A percentile compares a stretch with the other conserved stretches of the same genome.
These are phyloP conservation scores for Hemitrygon akajei DNA, from an alignment of 2,797 vertebrate species.

Conservation along the genomic window DNA sequence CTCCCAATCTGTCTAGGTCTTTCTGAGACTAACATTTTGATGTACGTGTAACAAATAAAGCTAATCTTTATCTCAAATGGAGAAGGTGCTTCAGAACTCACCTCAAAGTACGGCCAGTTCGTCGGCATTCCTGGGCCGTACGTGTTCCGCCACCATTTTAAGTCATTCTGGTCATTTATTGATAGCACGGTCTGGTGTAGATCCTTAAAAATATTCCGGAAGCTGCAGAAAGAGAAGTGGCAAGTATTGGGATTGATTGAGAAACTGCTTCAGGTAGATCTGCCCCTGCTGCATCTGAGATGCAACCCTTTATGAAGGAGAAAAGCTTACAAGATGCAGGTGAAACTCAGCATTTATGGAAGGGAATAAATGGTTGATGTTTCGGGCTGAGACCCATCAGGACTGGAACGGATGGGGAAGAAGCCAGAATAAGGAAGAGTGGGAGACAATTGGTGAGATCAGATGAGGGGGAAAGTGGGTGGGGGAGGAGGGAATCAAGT, in stretches of 20 bases:
- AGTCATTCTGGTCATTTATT: slow-evolving; percentile 70
- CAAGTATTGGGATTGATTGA: not conserved
- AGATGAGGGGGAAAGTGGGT: too few relatives aligned
- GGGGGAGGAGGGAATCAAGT: too few relatives aligned
- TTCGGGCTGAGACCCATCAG: too few relatives aligned
- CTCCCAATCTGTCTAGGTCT: too few relatives aligned
- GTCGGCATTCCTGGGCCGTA: slow-evolving; percentile 75
- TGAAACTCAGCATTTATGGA: too few relatives aligned
- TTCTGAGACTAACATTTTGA: too few relatives aligned
- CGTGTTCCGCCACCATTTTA: slow-evolving; percentile 75
- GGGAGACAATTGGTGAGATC: too few relatives aligned
- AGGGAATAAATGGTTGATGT: too few relatives aligned
- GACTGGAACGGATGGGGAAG: too few relatives aligned
- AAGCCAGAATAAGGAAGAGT: too few relatives aligned
- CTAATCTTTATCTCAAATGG: not conserved
- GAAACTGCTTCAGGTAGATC: not conserved
- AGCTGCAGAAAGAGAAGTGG: slow-evolving; percentile 47
- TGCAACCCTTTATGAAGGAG: not conserved
- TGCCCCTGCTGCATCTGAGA: not conserved
- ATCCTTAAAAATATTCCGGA: slow-evolving; percentile 64
- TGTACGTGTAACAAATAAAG: too few relatives aligned
- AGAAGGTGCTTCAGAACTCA: slow-evolving; percentile 39
- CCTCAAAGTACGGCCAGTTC: slow-evolving; percentile 77
- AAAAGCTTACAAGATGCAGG: too few relatives aligned
- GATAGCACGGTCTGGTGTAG: slow-evolving; percentile 67